Evolutionary conservation across 2,797 vertebrate species (phyloP).

Genomic region (Paedocypris micromegethes): DNA sequence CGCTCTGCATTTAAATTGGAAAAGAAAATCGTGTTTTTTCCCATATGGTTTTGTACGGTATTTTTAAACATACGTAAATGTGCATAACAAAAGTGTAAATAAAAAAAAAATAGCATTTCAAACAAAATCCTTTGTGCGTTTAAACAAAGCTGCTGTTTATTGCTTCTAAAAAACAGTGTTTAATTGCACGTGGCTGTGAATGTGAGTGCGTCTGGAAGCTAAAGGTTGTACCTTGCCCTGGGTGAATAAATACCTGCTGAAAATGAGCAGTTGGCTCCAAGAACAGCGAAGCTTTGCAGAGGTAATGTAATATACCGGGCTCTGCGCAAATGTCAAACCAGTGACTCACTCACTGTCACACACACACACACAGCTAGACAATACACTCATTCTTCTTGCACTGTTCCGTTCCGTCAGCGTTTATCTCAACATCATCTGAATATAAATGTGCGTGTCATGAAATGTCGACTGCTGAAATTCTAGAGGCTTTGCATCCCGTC

Average conservation of each 20-base stretch:
- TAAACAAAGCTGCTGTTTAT: no score
- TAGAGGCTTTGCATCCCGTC: conserved; percentile 25
- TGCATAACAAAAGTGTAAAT: not conserved
- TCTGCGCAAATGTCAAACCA: conserved; percentile 62
- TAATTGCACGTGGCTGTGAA: conserved; percentile 18
- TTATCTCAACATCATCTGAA: conserved; percentile 28
- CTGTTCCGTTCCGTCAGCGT: conserved; percentile 24
- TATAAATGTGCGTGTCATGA: conserved; percentile 28
- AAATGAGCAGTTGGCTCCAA: conserved; percentile 53
- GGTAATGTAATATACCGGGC: conserved; percentile 51
- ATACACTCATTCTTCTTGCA: conserved; percentile 31
- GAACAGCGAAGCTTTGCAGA: conserved; percentile 52
- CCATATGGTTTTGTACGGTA: no score
- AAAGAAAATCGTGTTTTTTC: no score
- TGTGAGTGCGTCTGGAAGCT: conserved; percentile 35
- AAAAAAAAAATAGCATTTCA: not conserved
- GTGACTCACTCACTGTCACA: conserved; percentile 56
- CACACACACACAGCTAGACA: conserved; percentile 35
- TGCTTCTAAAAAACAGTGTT: not conserved
- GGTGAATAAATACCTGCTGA: conserved; percentile 51
- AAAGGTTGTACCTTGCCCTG: conserved; percentile 54
- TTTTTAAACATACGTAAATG: not conserved
- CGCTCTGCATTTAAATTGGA: no score
- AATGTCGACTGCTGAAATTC: conserved; percentile 17
- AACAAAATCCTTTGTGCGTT: no score